Conservation (phyloP, 2,113 vertebrate species). For the Chiloscyllium plagiosum region DNA sequence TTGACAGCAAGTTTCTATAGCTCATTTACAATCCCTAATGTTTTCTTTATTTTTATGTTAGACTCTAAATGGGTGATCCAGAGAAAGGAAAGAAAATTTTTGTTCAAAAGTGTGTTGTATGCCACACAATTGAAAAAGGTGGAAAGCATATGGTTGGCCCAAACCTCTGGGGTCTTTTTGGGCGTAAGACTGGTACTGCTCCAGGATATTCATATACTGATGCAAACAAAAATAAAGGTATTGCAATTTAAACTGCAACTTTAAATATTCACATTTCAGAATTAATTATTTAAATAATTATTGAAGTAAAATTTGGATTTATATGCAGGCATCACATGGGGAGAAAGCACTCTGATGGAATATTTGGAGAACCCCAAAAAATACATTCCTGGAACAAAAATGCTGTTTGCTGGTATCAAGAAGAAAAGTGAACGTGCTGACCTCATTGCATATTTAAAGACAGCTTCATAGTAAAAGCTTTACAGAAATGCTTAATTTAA, state of each 20-base stretch:
- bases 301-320: constrained; percentile 12
- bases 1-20: neutral
- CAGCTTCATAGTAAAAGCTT: constrained; percentile 56
- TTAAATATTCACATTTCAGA: neutral
- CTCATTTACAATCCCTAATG: neutral
- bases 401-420: constrained; percentile 76
- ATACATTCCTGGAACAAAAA: constrained; percentile 78
- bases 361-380: constrained; percentile 85
- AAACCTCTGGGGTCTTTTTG: constrained; percentile 69
- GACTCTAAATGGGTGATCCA: constrained; percentile 54
- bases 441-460: constrained; percentile 71
- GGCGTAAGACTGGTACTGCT: constrained; percentile 62
- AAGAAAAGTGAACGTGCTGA: constrained; percentile 73
- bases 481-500: constrained; percentile 40
- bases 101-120: constrained; percentile 69
- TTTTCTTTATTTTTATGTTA: neutral
- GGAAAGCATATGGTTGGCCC: constrained; percentile 71
- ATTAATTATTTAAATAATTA: neutral
- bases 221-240: constrained; percentile 76
- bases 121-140: constrained; percentile 63
- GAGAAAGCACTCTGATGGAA: constrained; percentile 62
- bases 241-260: constrained; percentile 26
- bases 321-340: constrained; percentile 61
- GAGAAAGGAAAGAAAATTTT: constrained; percentile 68
- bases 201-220: constrained; percentile 65